Conservation (phyloP, 2,797 vertebrate species). For the Heterohyrax brucei region DNA sequence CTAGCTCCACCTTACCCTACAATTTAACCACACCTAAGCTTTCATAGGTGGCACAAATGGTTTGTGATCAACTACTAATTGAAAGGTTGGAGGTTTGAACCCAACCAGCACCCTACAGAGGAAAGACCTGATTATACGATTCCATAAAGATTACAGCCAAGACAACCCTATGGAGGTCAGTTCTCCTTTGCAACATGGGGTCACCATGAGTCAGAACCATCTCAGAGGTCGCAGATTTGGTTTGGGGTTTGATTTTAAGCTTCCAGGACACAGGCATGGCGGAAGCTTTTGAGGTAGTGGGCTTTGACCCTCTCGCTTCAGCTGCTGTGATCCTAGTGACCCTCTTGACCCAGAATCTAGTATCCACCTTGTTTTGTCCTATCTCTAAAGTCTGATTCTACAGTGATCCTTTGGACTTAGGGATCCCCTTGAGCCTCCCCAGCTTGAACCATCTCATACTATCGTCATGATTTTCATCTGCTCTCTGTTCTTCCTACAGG, state of each 20-base stretch:
- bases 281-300: not conserved
- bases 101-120: not conserved
- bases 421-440: not conserved
- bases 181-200: no score
- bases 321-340: not conserved
- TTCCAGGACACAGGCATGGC: no score
- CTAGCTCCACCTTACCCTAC: not conserved
- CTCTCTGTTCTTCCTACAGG: not conserved
- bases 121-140: not conserved
- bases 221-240: no score
- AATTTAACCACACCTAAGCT: not conserved
- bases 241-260: no score
- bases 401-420: not conserved
- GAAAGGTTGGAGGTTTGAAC: not conserved
- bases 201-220: no score
- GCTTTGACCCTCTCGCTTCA: not conserved
- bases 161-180: not conserved
- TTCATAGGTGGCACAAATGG: not conserved
- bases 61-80: not conserved
- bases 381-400: not conserved
- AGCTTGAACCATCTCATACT: not conserved
- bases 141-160: not conserved
- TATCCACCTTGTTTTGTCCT: not conserved
- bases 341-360: not conserved
- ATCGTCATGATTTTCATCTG: not conserved